Evolutionary conservation across 2,888 invertebrate genomes (phyloP).

Genomic region (Hipparchia sbordonii): DNA sequence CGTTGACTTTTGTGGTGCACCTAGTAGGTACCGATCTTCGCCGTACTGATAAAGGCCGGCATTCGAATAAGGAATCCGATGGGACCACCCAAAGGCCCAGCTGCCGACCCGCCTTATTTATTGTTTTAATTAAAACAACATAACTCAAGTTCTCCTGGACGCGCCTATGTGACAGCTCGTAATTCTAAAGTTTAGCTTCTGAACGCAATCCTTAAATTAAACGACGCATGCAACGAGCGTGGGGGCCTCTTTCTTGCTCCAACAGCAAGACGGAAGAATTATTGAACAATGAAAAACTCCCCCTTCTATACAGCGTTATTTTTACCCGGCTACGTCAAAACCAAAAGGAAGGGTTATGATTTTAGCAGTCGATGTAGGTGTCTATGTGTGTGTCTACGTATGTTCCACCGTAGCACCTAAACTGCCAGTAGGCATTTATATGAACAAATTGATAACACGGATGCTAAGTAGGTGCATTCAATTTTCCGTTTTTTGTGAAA

Average conservation of each 20-base stretch:
- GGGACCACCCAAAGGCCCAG: slow-evolving; percentile 69
- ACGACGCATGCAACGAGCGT: slow-evolving; percentile 41
- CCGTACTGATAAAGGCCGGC: slow-evolving; percentile 62
- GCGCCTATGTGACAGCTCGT: slow-evolving; percentile 68
- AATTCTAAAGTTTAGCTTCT: slow-evolving; percentile 64
- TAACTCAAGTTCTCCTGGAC: slow-evolving; percentile 64
- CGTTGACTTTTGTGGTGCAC: background rate
- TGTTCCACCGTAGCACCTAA: too few relatives aligned
- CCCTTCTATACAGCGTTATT: background rate
- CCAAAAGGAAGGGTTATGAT: too few relatives aligned
- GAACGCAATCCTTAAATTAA: slow-evolving; percentile 51
- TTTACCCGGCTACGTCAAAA: background rate
- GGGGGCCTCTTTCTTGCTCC: slow-evolving; percentile 26
- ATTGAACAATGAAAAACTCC: slow-evolving; percentile 25
- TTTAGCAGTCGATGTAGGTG: too few relatives aligned
- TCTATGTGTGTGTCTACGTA: too few relatives aligned
- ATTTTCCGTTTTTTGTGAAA: too few relatives aligned
- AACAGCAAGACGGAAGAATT: slow-evolving; percentile 13
- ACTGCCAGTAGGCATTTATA: too few relatives aligned
- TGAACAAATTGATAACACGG: too few relatives aligned
- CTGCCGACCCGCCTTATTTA: slow-evolving; percentile 64
- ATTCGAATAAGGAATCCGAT: slow-evolving; percentile 60
- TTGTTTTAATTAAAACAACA: slow-evolving; percentile 80
- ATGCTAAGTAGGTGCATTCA: too few relatives aligned
- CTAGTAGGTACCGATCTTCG: slow-evolving; percentile 50